Evolutionary conservation across 2,113 vertebrate species (phyloP), one percentile per base, ranked within the genome.

Genomic region (Erythrocercus mccallii): DNA sequence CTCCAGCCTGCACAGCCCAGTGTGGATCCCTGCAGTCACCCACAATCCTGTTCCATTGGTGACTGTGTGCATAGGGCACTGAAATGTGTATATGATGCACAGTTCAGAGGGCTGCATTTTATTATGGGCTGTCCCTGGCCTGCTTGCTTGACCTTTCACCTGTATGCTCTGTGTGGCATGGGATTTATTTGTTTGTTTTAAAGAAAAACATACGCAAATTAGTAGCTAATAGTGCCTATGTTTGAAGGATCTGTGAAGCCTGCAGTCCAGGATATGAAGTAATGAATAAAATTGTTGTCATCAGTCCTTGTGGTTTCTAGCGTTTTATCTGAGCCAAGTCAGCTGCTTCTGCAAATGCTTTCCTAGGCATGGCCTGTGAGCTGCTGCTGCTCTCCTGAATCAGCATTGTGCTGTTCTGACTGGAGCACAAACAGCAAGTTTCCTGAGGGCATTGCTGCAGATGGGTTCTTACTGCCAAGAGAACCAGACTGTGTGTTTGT

Each of bases 21-120:
- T 3, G 68, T 45, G 76, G 45, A 38, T 47, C 45, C 19, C 68
- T 51, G 64, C 16, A 23, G 5, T 40, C 8, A 2, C 47, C 27
- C 8, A 0, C 2, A 1, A 27, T 23, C 24, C n/a, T 45, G 5
- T 35, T 66, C 58, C 18, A 3, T 21, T 42, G 30, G 20, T 30
- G 44, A 19, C 3, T 6, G 1, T 1, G 4, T 27, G 31, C 1
- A 6, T 2, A 28, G 21, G 27, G 7, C 30, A 42, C 6, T 28
- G 18, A 35, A 25, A 83, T 35, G 10, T n/a, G 10, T 3, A 0
- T 3, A 2, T 6, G 25, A 40, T 71, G 27, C 50, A 24, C 54
- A 44, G 17, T 42, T 45, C 30, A 62, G 66, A 51, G 44, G 27
- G 18, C 19, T 40, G 21, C 54, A 30, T 61, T 83, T 68, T 30